Conservation (phyloP, 53 echinoderm and acorn worm genomes). For the Hippasteria phrygiana region DNA sequence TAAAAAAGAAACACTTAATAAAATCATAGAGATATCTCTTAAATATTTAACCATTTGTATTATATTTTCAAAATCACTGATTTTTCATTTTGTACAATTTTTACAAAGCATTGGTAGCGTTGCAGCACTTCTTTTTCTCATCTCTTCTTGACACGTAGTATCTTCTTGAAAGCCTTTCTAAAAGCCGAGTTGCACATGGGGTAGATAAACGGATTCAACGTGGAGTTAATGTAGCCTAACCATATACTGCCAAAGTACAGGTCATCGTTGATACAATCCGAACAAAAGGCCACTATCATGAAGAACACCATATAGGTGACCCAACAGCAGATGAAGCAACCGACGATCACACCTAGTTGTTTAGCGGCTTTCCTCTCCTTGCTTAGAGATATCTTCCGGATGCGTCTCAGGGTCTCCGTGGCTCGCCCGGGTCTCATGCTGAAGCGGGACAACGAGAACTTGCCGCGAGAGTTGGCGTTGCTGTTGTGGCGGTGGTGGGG, state of each 20-base stretch:
- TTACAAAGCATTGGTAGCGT: background rate
- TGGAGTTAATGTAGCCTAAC: constrained; percentile 96
- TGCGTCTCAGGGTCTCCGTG: constrained; percentile 79
- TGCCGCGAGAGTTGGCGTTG: constrained; percentile 23
- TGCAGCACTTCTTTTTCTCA: background rate
- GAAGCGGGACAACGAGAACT: constrained; percentile 79
- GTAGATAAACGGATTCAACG: constrained; percentile 94
- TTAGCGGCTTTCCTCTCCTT: constrained; percentile 94
- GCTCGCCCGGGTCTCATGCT: constrained; percentile 85
- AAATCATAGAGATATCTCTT: background rate
- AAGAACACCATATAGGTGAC: constrained; percentile 92
- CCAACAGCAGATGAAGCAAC: constrained; percentile 96
- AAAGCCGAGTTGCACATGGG: constrained; percentile 95
- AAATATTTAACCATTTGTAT: background rate
- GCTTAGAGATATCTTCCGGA: constrained; percentile 84
- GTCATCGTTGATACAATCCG: constrained; percentile 69
- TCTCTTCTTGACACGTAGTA: constrained; percentile 71
- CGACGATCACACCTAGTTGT: constrained; percentile 92
- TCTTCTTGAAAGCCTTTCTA: constrained; percentile 89
- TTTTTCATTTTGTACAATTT: background rate
- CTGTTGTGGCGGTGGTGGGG: constrained; percentile 1
- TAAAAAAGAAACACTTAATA: background rate
- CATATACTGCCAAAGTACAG: constrained; percentile 87
- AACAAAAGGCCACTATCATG: constrained; percentile 88
- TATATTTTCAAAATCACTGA: background rate